Base-by-base conservation (phyloP, 2,113 vertebrate genomes). In the Ciconia boyciana region DNA sequence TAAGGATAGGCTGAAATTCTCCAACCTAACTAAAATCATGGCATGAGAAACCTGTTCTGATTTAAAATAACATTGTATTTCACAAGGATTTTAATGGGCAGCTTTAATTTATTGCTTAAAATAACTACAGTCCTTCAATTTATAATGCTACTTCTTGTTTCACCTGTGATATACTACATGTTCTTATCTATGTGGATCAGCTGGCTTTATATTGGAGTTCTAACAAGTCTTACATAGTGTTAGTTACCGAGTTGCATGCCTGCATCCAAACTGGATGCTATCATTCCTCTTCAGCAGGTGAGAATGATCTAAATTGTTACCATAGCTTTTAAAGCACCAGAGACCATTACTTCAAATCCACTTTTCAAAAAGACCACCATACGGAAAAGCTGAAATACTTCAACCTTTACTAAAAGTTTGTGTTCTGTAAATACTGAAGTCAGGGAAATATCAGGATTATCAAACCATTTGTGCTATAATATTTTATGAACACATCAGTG, bases 31-130 rank as follows among this genome's bases (percentile, higher is more conserved):
- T 83, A 20, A 94, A 96, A 89, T n/a, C 34, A 80, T 21, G 29
- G 29, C 36, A 62, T 51, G 24, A 78, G 72, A 89, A 94, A 81
- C 31, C 39, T 66, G 64, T 57, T 90, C 75, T 62, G 68, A 86
- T 88, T 94, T 87, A 83, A 94, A 81, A 58, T 74, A 88, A 69
- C 34, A 39, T 65, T 77, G 10, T 57, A 80, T 92, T 77, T 92
- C 76, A 93, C 14, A 70, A 77, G 31, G 21, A 3, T 68, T 94
- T 94, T 90, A 85, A 93, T 28, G 7, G 55, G 11, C 49, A 74
- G 16, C 28, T 87, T 94, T 87, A 93, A 93, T 89, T 77, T 92
- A 87, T 70, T 68, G 46, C n/a, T 75, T 91, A 64, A 87, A 91
- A 44, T 75, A 74, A 83, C 62, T 51, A 31, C 36, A 54, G 36